A percentile compares a stretch with the other conserved stretches of the same genome.
phyloP scores from a whole-genome alignment of 2,113 vertebrate species.

The Raja brachyura region DNA sequence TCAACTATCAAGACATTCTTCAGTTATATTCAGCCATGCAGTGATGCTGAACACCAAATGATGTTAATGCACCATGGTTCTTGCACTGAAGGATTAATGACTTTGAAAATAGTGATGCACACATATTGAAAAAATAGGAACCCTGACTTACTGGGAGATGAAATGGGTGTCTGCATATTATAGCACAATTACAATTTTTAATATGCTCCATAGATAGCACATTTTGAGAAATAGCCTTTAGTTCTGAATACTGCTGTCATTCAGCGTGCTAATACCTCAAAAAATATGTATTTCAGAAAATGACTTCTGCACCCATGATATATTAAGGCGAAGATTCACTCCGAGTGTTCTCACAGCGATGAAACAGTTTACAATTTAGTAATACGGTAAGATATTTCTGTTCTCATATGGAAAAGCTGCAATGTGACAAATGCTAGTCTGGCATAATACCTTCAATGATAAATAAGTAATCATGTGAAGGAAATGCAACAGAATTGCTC shows the following conservation, averaged over 20 bases:
- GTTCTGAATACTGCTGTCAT: background rate
- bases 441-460: background rate
- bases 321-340: background rate
- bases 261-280: background rate
- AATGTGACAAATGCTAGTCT: background rate
- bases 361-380: background rate
- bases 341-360: background rate
- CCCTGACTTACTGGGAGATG: background rate
- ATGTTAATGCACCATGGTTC: background rate
- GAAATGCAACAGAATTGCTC: background rate
- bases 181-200: conserved; percentile 26
- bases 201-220: background rate
- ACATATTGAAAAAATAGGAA: background rate
- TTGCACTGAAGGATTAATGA: background rate
- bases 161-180: background rate
- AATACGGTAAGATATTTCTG: background rate
- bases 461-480: conserved; percentile 1
- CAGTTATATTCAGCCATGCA: background rate
- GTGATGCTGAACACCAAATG: background rate
- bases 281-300: conserved; percentile 10
- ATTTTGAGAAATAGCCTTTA: background rate
- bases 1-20: background rate
- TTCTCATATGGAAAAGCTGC: background rate
- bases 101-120: background rate
- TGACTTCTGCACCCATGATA: background rate